Base-by-base conservation (phyloP, 2,888 invertebrate genomes). In the Pogonocherus hispidulus region DNA sequence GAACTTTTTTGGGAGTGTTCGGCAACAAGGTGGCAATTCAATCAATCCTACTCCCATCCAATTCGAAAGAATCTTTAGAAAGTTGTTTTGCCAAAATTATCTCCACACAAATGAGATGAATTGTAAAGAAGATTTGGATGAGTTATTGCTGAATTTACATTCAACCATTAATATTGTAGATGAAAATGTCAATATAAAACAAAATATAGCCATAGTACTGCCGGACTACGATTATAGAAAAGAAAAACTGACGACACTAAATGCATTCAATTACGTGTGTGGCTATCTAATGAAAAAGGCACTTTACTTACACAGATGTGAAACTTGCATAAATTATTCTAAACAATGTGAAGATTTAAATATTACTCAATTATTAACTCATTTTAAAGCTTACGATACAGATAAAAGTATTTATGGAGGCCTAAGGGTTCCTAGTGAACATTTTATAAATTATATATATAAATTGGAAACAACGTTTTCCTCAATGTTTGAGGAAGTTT, bases 41-140 rank as follows among this genome's bases (percentile, higher is more conserved):
- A 66, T 70, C 14, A 76, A 75, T 55, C 76, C 76, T n/a, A 75
- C 76, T n/a, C 72, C 78, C 6, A 69, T 77, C 1, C 74, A 76
- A 16, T 75, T 75, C 60, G 35, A 44, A 56, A 63, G 72, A 23
- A 64, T 72, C 1, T 75, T 71, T 60, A 73, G 62, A 62, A 75
- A 75, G 67, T 23, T 69, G 9, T 75, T 75, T 67, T 66, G 57
- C 32, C 60, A 62, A 60, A 64, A 63, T 65, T 71, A 51, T 60
- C 64, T 74, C 2, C 65, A 71, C 54, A 37, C 66, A 3, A 41
- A 44, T 51, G n/a, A 32, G 14, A 60, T 66, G 63, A 69, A 69
- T 23, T 69, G 69, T 52, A 54, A 52, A 23, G 56, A 69, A 19
- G 65, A 69, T 63, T 51, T 65, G 11, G 62, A 47, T 64, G 47